A percentile compares a stretch with the other conserved stretches of the same genome.
These are phyloP conservation scores for Myotis findleyi DNA, from an alignment of 2,797 vertebrate species.

Conservation along the genomic window DNA sequence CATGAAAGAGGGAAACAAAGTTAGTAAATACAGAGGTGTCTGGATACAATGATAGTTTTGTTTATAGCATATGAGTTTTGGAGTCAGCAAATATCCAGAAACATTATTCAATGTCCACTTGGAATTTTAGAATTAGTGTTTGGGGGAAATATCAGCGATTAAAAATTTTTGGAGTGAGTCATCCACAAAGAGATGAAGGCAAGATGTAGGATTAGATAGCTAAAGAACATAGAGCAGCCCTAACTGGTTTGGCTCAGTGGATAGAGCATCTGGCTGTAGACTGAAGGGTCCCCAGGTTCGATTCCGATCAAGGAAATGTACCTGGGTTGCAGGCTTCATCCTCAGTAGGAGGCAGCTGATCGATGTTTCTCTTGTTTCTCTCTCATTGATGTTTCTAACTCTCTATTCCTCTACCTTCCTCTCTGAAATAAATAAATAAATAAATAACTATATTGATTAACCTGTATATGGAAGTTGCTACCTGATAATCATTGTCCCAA, in stretches of 20 bases:
- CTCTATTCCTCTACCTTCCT: no score
- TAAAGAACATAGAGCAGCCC: background rate
- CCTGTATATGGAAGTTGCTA: background rate
- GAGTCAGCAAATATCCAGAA: background rate
- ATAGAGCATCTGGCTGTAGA: no score
- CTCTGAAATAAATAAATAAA: no score
- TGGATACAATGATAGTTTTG: background rate
- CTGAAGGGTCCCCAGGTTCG: no score
- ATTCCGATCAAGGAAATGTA: no score
- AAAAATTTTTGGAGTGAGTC: background rate
- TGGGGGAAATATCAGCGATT: background rate
- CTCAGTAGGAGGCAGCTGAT: no score
- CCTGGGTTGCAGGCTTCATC: no score
- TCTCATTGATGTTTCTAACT: no score
- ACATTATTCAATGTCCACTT: background rate
- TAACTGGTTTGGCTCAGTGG: no score
- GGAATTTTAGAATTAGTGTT: background rate
- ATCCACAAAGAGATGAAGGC: background rate
- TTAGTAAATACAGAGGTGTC: background rate
- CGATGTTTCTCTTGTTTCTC: no score
- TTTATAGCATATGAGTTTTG: background rate
- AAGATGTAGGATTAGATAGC: background rate
- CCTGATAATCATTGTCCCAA: background rate
- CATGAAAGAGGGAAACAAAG: background rate
- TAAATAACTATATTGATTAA: background rate